A percentile compares a stretch with the other conserved stretches of the same genome.
Evolutionary conservation across 2,113 vertebrate genomes (phyloP).

Genomic region (Chinchilla lanigera): DNA sequence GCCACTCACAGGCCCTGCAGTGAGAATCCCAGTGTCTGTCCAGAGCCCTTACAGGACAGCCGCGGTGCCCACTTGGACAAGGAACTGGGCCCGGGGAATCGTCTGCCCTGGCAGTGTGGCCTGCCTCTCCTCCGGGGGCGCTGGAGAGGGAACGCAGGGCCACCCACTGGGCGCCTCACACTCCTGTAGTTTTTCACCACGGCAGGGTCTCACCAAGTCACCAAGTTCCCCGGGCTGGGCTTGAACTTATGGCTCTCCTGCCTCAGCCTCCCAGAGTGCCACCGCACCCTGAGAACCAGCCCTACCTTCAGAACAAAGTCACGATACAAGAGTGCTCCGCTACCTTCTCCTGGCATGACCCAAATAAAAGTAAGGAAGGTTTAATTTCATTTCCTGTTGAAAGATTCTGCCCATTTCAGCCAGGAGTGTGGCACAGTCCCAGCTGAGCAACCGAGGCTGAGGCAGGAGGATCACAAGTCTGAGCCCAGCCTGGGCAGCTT

Average conservation of each 20-base stretch:
- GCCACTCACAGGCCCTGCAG: neutral
- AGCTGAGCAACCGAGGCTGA: too few relatives aligned
- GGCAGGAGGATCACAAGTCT: neutral
- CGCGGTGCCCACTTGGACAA: neutral
- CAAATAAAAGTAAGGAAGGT: neutral
- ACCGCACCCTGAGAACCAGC: too few relatives aligned
- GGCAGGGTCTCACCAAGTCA: neutral
- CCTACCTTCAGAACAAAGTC: conserved; percentile 16
- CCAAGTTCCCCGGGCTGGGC: neutral
- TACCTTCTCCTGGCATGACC: neutral
- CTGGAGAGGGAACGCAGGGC: neutral
- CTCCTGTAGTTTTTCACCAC: neutral
- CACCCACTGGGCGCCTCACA: too few relatives aligned
- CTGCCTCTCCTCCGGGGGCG: neutral
- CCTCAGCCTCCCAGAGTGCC: too few relatives aligned
- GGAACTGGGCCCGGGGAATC: too few relatives aligned
- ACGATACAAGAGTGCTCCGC: neutral
- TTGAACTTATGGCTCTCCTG: neutral
- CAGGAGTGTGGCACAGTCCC: neutral
- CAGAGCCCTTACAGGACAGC: neutral
- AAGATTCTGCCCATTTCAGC: neutral
- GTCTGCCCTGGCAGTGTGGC: neutral
- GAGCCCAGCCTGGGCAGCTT: neutral
- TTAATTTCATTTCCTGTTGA: neutral
- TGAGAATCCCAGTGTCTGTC: neutral